phyloP scores from a whole-genome alignment of 2,888 invertebrate species.

The Drosophila multiciliata region DNA sequence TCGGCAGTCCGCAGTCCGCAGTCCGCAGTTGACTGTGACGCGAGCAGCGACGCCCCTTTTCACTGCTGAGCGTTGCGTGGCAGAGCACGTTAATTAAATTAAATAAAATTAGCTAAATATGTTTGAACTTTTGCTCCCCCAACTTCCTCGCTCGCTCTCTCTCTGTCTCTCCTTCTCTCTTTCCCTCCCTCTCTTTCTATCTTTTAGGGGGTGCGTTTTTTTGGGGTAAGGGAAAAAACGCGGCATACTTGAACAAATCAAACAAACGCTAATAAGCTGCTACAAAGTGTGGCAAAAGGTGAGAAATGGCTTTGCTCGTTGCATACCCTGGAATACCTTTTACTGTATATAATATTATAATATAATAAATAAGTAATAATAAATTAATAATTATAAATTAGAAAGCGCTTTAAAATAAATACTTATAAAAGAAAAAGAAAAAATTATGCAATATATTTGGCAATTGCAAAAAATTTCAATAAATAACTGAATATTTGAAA shows the following conservation, averaged over 20 bases:
- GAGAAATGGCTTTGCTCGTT: slow-evolving; percentile 25
- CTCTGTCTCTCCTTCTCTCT: not conserved
- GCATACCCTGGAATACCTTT: slow-evolving; percentile 33
- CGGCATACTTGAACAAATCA: slow-evolving; percentile 23
- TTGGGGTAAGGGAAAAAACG: not conserved
- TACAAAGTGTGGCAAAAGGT: slow-evolving; percentile 14
- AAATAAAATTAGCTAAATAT: slow-evolving; percentile 79
- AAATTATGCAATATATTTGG: not conserved
- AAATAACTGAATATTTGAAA: not conserved
- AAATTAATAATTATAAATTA: not conserved
- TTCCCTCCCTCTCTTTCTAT: slow-evolving; percentile 4
- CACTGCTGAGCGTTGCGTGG: slow-evolving; percentile 50
- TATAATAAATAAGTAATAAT: not conserved
- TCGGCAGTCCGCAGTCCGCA: slow-evolving; percentile 73
- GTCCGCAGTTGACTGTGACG: slow-evolving; percentile 69
- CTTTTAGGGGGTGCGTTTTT: not conserved
- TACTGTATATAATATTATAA: not conserved
- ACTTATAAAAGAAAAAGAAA: not conserved
- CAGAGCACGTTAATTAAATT: slow-evolving; percentile 76
- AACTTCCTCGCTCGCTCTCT: not conserved
- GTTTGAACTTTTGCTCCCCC: slow-evolving; percentile 59
- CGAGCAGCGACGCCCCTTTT: slow-evolving; percentile 41
- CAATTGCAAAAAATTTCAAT: not conserved
- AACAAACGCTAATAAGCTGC: slow-evolving; percentile 48
- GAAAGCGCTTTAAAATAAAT: not conserved